Evolutionary conservation across 1,140 invertebrate genomes (phyloP).

Genomic region (Rhagoletis pomonella): DNA sequence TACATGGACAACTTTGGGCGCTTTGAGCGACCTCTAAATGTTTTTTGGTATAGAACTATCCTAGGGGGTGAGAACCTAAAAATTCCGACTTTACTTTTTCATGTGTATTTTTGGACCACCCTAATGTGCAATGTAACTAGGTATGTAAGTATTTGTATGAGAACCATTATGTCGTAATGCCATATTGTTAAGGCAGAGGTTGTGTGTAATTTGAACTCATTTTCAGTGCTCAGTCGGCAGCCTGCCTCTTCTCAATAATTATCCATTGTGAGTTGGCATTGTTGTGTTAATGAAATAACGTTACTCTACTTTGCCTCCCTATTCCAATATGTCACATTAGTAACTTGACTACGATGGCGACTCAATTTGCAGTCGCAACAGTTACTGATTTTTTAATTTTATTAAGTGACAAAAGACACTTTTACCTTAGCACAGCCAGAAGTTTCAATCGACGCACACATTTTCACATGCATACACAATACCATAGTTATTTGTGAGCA

Average conservation of each 20-base stretch:
- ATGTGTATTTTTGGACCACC: too few species aligned
- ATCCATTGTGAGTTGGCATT: constrained; percentile 63
- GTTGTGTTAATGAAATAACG: constrained; percentile 71
- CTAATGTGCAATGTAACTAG: too few species aligned
- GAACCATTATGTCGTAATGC: constrained; percentile 26
- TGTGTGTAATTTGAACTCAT: constrained; percentile 49
- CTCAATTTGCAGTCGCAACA: constrained; percentile 62
- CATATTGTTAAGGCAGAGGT: constrained; percentile 15
- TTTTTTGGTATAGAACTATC: too few species aligned
- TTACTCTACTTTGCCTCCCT: constrained; percentile 54
- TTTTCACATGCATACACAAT: not conserved
- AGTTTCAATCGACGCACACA: not conserved
- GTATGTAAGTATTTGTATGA: not conserved
- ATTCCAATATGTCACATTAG: constrained; percentile 52
- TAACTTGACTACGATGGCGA: constrained; percentile 47
- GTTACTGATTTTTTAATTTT: constrained; percentile 73
- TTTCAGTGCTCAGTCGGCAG: constrained; percentile 26
- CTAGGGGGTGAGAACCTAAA: too few species aligned
- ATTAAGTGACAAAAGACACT: constrained; percentile 62
- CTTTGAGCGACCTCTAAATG: too few species aligned
- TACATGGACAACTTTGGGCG: too few species aligned
- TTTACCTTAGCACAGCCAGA: constrained; percentile 6
- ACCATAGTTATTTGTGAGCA: not conserved
- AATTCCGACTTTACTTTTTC: too few species aligned
- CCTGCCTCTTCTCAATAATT: constrained; percentile 56